Evolutionary conservation across 2,888 invertebrate species (phyloP).

Genomic region (Syritta pipiens): DNA sequence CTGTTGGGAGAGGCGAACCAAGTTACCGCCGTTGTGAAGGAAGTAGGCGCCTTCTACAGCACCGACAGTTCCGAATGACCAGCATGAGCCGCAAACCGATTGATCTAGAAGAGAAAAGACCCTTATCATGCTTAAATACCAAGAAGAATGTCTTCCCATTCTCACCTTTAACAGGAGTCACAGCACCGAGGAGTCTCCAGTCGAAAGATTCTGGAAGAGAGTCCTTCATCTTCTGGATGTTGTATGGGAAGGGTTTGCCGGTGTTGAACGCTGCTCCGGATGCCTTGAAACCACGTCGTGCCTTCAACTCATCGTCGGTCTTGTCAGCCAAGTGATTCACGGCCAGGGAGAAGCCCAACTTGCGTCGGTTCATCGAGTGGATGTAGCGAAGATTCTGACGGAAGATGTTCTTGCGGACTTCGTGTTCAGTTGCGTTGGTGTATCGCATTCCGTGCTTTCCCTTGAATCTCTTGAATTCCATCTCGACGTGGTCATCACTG

Average conservation of each 20-base stretch:
- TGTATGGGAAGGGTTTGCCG: constrained; percentile 89
- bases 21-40: constrained; percentile 88
- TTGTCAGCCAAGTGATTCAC: constrained; percentile 95
- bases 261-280: constrained; percentile 85
- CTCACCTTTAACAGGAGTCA: constrained; percentile 94
- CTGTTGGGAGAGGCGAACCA: constrained; percentile 93
- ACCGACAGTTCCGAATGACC: constrained; percentile 97
- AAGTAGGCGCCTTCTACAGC: constrained; percentile 95
- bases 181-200: constrained; percentile 95
- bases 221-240: constrained; percentile 80
- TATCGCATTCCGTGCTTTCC: constrained; percentile 87
- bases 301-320: constrained; percentile 87
- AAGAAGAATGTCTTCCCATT: neutral
- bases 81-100: constrained; percentile 97
- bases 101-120: constrained; percentile 84
- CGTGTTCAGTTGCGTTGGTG: constrained; percentile 83
- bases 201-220: constrained; percentile 88
- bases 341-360: constrained; percentile 85
- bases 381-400: constrained; percentile 92
- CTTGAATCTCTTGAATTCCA: constrained; percentile 87
- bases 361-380: constrained; percentile 89
- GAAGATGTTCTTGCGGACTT: constrained; percentile 87
- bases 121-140: neutral
- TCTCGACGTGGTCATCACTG: constrained; percentile 87
- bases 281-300: constrained; percentile 84